Percentiles rank a stretch among this genome's conserved stretches.
These are phyloP conservation scores for Fopius arisanus DNA, from an alignment of 1,140 invertebrate genomes.

Conservation along the genomic window DNA sequence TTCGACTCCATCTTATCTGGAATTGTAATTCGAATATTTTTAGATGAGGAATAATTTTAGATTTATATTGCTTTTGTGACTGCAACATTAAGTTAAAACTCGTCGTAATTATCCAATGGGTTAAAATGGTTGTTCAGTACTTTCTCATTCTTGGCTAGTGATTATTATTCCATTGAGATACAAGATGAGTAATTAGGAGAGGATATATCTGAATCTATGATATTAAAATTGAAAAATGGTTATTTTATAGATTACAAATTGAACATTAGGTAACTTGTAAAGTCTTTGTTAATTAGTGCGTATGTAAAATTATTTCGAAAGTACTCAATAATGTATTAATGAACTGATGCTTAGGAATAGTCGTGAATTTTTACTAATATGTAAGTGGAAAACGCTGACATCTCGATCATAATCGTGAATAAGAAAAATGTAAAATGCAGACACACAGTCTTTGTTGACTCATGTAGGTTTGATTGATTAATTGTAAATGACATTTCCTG, in stretches of 20 bases:
- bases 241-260: conserved; percentile 22
- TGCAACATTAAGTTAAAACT: background rate
- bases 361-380: conserved; percentile 35
- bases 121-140: conserved; percentile 9
- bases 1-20: too few relatives aligned
- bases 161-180: background rate
- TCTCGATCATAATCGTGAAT: background rate
- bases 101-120: background rate
- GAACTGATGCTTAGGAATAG: conserved; percentile 32
- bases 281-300: conserved; percentile 35
- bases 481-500: background rate
- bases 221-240: background rate
- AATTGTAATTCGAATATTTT: background rate
- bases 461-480: background rate
- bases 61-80: conserved; percentile 19
- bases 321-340: conserved; percentile 4
- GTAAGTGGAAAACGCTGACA: conserved; percentile 4
- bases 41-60: background rate
- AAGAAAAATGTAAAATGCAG: conserved; percentile 11
- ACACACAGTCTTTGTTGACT: background rate
- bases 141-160: conserved; percentile 16
- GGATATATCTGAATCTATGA: background rate
- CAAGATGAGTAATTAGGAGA: background rate
- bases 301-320: conserved; percentile 24
- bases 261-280: conserved; percentile 16